Conservation (phyloP, 2,797 vertebrate genomes). For the Trematomus bernacchii region DNA sequence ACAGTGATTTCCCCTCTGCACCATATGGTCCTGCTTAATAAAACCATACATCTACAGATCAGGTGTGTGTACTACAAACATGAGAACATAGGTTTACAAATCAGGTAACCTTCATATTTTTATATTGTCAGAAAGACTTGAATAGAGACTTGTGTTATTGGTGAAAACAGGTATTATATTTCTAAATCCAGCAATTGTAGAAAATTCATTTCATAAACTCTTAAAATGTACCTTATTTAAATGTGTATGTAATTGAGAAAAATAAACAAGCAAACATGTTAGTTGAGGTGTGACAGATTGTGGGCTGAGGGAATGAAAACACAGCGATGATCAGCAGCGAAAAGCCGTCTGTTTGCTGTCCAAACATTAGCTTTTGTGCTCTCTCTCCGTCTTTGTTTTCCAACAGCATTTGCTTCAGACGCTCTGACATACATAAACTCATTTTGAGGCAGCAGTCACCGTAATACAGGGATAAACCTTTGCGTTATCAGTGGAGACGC, state of each 20-base stretch:
- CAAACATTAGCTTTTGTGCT: slow-evolving; percentile 50
- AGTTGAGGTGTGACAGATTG: background rate
- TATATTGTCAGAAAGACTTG: background rate
- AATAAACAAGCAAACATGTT: background rate
- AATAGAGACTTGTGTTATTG: background rate
- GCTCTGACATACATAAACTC: slow-evolving; percentile 12
- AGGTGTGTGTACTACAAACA: slow-evolving; percentile 5
- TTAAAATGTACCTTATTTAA: background rate
- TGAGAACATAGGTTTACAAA: slow-evolving; percentile 18
- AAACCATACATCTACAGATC: slow-evolving; percentile 40
- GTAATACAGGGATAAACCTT: slow-evolving; percentile 29
- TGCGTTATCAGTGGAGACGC: slow-evolving; percentile 18
- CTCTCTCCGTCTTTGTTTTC: slow-evolving; percentile 32
- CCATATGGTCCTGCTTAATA: slow-evolving; percentile 48
- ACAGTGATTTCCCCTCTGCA: slow-evolving; percentile 8
- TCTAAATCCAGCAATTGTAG: background rate
- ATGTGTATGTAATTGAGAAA: background rate
- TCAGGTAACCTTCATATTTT: background rate
- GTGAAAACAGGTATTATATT: background rate
- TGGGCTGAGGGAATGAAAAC: background rate
- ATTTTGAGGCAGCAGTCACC: slow-evolving; percentile 18
- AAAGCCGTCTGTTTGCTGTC: slow-evolving; percentile 39
- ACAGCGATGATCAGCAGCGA: slow-evolving; percentile 14
- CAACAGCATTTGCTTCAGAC: slow-evolving; percentile 42
- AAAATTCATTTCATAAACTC: background rate